These are phyloP conservation scores for Schizopygopsis malacanthus DNA, from an alignment of 2,797 vertebrate species.

Conservation along the genomic window DNA sequence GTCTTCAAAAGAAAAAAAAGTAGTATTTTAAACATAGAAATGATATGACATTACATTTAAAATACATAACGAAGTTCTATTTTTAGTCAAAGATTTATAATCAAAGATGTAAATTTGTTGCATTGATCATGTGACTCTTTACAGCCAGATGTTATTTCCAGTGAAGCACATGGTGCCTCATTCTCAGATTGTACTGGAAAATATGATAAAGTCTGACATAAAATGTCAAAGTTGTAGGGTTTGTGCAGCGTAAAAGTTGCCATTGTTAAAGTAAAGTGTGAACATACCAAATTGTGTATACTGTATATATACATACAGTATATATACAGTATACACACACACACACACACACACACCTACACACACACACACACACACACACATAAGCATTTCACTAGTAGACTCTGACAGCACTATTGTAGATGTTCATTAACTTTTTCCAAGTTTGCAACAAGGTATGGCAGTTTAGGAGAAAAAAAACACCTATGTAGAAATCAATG, in stretches of 20 bases:
- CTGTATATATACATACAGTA: not conserved
- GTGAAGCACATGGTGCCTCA: not conserved
- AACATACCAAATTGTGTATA: too few species aligned
- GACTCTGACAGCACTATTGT: constrained; percentile 8
- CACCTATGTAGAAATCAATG: constrained; percentile 76
- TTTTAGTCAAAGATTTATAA: not conserved
- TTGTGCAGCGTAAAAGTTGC: not conserved
- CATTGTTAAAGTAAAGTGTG: too few species aligned
- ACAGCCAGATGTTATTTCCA: not conserved
- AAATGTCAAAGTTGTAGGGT: not conserved
- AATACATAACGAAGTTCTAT: not conserved
- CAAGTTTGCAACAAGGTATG: constrained; percentile 45
- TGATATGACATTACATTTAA: not conserved
- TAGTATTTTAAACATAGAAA: not conserved
- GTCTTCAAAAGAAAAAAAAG: not conserved
- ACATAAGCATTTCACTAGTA: not conserved
- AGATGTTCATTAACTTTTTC: constrained; percentile 44
- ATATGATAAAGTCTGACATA: not conserved
- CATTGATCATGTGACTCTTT: not conserved
- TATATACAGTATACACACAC: not conserved
- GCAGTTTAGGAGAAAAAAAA: constrained; percentile 34
- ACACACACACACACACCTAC: not conserved
- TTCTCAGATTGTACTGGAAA: not conserved
- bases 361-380: not conserved
- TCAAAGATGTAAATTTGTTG: not conserved